Base-by-base conservation (phyloP, 2,888 invertebrate species). In the Cinara cedri region DNA sequence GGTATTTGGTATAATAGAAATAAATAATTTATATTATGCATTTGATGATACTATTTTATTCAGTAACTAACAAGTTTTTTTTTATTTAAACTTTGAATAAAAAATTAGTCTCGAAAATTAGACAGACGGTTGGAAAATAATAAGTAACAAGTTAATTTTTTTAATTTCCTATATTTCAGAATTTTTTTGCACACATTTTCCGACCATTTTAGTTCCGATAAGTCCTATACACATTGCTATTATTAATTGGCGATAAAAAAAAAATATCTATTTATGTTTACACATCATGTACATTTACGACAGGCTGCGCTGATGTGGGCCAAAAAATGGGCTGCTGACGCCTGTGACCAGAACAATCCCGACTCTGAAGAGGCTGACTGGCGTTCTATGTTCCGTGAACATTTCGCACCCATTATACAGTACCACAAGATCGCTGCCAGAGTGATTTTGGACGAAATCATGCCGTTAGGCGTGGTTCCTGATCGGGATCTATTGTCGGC, bases 281-380 rank as follows among this genome's bases (percentile, higher is more conserved):
- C 34, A 6, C 34, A 34, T 6, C 34, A 6, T 34, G 34, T 34
- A 6, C 34, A 34, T 44, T 46, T 60, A 49, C 51, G 26, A 86
- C 87, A 93, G 90, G 96, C 96, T n/a, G 95, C 95, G 0, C 86
- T 96, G 44, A 96, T 96, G 95, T 96, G 96, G 96, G 92, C 95
- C 85, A 96, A 96, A 86, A 95, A 96, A 84, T 95, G 91, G 85
- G 96, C 94, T 85, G 96, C 96, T 86, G 93, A 91, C 83, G 93
- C 94, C 86, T 89, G 90, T 82, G 92, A 91, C 83, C 91, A 91
- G 82, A 89, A 89, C 49, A 87, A 95, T 82, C 94, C 94, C 84
- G 62, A 81, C 71, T 55, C 80, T 1, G 76, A 78, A 3, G 76
- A 78, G 13, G 76, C 66, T 8, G 76, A 78, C 34, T 78, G 76